Evolutionary conservation across 2,797 vertebrate genomes (phyloP).

Genomic region (Tenualosa ilisha): DNA sequence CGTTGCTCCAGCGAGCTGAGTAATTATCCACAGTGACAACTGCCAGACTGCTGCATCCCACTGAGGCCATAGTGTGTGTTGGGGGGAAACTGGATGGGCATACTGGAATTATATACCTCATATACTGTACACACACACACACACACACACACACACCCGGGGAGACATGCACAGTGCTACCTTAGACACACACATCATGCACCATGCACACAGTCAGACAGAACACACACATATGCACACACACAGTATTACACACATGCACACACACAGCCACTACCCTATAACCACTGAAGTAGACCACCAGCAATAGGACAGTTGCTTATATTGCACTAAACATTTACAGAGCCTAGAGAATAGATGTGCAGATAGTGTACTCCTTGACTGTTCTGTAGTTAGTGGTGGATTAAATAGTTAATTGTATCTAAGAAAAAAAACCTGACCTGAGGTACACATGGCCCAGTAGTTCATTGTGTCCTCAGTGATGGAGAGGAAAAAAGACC

Average conservation of each 20-base stretch:
- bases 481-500: neutral
- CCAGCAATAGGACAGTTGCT: neutral
- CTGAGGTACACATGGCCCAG: neutral
- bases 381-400: neutral
- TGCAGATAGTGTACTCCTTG: neutral
- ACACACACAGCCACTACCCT: neutral
- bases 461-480: neutral
- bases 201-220: neutral
- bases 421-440: neutral
- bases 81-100: neutral
- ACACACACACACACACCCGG: constrained; percentile 7
- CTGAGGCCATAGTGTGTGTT: constrained; percentile 30
- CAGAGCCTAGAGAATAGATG: neutral
- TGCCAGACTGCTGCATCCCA: constrained; percentile 47
- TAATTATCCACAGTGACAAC: constrained; percentile 51
- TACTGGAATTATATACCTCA: neutral
- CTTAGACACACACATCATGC: neutral
- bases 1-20: constrained; percentile 43
- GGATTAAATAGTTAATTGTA: neutral
- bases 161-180: neutral
- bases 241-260: neutral
- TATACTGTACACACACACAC: neutral
- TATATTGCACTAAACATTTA: no score
- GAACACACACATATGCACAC: neutral
- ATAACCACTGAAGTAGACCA: neutral